A percentile compares a stretch with the other conserved stretches of the same genome.
These are phyloP conservation scores for Lepisosteus osseus DNA, from an alignment of 2,113 vertebrate species.

Conservation along the genomic window DNA sequence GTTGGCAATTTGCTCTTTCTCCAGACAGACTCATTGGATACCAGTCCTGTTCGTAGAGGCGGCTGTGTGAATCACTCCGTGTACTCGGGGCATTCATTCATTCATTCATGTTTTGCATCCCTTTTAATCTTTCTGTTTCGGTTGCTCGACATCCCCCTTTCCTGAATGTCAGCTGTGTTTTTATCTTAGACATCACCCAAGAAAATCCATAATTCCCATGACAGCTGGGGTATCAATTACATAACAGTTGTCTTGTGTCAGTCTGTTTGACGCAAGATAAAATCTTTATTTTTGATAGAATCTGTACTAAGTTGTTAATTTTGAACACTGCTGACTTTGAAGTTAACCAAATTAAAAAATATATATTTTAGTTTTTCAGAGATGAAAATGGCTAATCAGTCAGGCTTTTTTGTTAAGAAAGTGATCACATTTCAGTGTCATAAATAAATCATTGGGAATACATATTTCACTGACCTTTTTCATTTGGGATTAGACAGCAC, in stretches of 20 bases:
- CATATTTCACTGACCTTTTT: constrained; percentile 69
- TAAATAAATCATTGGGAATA: constrained; percentile 73
- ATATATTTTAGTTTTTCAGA: constrained; percentile 55
- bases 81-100: background rate
- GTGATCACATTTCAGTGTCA: constrained; percentile 68
- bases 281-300: constrained; percentile 69
- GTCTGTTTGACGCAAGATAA: constrained; percentile 61
- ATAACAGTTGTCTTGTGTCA: constrained; percentile 64
- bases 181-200: constrained; percentile 35
- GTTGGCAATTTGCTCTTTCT: background rate
- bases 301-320: constrained; percentile 65
- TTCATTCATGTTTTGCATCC: background rate
- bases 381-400: constrained; percentile 51
- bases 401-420: constrained; percentile 61
- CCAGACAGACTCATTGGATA: background rate
- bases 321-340: constrained; percentile 58
- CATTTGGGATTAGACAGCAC: constrained; percentile 60
- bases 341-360: constrained; percentile 55
- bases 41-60: background rate
- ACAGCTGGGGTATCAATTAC: constrained; percentile 67
- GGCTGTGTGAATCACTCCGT: background rate
- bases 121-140: background rate
- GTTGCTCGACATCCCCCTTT: constrained; percentile 4
- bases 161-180: constrained; percentile 21
- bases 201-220: constrained; percentile 63